Evolutionary conservation across 2,797 vertebrate genomes (phyloP).

Genomic region (Tachyglossus aculeatus): DNA sequence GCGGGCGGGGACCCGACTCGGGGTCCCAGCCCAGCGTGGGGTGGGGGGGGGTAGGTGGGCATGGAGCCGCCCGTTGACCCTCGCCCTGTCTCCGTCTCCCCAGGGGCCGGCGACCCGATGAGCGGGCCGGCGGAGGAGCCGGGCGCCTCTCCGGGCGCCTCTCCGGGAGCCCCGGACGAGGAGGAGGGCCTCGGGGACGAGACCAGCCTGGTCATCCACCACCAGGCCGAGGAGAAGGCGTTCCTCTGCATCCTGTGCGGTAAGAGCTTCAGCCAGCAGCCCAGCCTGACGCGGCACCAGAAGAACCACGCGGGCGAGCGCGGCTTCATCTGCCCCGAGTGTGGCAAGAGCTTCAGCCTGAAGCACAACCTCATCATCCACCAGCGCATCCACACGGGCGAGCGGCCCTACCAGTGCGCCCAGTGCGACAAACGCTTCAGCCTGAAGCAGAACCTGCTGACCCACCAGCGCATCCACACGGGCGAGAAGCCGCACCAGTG

Average conservation of each 20-base stretch:
- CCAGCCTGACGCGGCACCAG: constrained; percentile 83
- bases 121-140: constrained; percentile 37
- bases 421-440: constrained; percentile 55
- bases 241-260: constrained; percentile 77
- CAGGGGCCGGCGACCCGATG: constrained; percentile 27
- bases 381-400: constrained; percentile 80
- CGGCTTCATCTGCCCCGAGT: constrained; percentile 81
- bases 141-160: constrained; percentile 18
- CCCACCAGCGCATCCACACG: constrained; percentile 61
- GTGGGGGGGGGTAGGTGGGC: too few species aligned
- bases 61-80: not conserved
- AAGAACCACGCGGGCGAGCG: constrained; percentile 78
- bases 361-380: constrained; percentile 84
- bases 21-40: too few species aligned
- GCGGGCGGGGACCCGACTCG: too few species aligned
- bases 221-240: constrained; percentile 45
- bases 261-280: constrained; percentile 84
- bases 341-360: constrained; percentile 80
- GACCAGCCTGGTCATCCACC: constrained; percentile 52
- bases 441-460: constrained; percentile 62
- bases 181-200: constrained; percentile 48
- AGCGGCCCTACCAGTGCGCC: constrained; percentile 76
- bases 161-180: constrained; percentile 13
- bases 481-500: constrained; percentile 77
- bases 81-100: constrained; percentile 17